These are phyloP conservation scores for Xenopus laevis DNA, from an alignment of 2,113 vertebrate genomes.

Conservation along the genomic window DNA sequence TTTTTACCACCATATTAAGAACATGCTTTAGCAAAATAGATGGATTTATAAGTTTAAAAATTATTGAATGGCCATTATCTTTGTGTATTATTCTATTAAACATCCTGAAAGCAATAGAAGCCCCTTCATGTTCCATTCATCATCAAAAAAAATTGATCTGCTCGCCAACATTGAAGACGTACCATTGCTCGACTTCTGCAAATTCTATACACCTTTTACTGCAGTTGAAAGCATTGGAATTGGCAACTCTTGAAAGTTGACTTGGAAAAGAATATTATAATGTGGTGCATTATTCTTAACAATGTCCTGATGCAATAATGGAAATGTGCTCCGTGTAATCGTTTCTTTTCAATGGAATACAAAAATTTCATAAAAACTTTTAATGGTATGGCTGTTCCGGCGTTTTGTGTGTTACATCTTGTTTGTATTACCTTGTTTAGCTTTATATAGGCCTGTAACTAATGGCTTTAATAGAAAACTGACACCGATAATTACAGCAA, in stretches of 20 bases:
- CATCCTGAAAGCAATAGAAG: no score
- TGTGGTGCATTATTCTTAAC: background rate
- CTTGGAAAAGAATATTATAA: conserved; percentile 16
- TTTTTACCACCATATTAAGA: no score
- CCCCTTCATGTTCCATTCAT: no score
- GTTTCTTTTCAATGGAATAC: conserved; percentile 28
- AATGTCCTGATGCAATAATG: conserved; percentile 29
- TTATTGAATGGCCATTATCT: no score
- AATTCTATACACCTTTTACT: background rate
- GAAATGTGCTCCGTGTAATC: background rate
- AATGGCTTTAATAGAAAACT: conserved; percentile 36
- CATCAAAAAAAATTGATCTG: no score
- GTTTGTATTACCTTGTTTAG: conserved; percentile 13
- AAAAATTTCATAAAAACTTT: conserved; percentile 16
- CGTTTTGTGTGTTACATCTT: background rate
- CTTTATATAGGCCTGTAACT: conserved; percentile 23
- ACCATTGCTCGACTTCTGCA: no score
- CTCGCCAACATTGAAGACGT: no score
- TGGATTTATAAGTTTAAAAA: no score
- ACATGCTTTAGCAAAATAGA: no score
- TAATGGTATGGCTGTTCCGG: background rate
- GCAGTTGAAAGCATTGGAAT: background rate
- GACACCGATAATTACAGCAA: conserved; percentile 40
- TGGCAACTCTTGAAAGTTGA: background rate
- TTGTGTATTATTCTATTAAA: no score